Conservation (phyloP, 2,113 vertebrate species). For the Corythornis madagascariensis region DNA sequence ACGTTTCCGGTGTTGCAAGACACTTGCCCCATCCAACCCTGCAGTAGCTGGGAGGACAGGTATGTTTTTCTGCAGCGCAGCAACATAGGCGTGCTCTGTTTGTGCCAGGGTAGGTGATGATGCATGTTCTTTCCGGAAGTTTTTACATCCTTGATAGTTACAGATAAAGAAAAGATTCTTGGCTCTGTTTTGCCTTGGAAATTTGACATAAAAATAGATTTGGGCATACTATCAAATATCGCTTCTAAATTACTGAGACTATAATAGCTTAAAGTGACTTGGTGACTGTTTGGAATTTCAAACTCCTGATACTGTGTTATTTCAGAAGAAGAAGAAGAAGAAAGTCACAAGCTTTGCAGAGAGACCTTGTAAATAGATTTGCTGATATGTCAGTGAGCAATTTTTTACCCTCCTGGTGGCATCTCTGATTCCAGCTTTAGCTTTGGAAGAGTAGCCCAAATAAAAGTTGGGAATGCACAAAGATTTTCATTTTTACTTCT, state of each 20-base stretch:
- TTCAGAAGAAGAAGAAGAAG: not conserved
- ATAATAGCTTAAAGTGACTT: not conserved
- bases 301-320: not conserved
- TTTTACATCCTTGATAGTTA: not conserved
- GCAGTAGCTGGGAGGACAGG: not conserved
- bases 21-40: not conserved
- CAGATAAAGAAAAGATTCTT: not conserved
- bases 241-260: not conserved
- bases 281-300: not conserved
- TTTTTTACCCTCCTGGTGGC: not conserved
- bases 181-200: not conserved
- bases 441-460: not conserved
- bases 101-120: not conserved
- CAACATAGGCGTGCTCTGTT: constrained; percentile 19
- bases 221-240: not conserved
- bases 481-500: not conserved
- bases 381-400: not conserved
- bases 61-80: not conserved
- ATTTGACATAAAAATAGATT: not conserved
- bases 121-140: not conserved
- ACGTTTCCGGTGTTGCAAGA: constrained; percentile 7
- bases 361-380: fast-evolving
- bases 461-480: not conserved
- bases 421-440: not conserved
- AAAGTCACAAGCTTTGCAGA: not conserved